Percentiles rank a stretch among this genome's conserved stretches.
phyloP scores from a whole-genome alignment of 2,888 invertebrate genomes.

The Hedya salicella region DNA sequence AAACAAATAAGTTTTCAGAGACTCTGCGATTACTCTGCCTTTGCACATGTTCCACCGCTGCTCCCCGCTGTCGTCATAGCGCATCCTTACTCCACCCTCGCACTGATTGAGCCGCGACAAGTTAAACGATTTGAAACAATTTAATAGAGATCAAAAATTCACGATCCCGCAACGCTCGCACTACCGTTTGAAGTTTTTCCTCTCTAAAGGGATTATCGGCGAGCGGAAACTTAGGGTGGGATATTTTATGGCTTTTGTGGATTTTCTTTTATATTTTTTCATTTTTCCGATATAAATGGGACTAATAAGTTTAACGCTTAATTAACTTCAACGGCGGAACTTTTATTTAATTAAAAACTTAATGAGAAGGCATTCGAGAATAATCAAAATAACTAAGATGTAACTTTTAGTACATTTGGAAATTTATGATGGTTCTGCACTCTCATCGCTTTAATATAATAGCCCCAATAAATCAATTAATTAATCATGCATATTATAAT shows the following conservation, averaged over 20 bases:
- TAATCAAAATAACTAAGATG: not conserved
- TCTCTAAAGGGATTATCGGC: conserved; percentile 83
- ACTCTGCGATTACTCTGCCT: no score
- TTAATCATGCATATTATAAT: no score
- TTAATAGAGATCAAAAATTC: conserved; percentile 86
- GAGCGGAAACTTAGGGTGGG: conserved; percentile 75
- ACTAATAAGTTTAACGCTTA: conserved; percentile 42
- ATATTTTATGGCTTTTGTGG: conserved; percentile 77
- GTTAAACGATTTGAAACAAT: conserved; percentile 86
- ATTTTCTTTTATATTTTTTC: conserved; percentile 71
- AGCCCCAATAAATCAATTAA: no score
- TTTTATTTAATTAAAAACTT: conserved; percentile 11
- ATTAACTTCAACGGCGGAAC: conserved; percentile 32
- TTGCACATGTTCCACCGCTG: not conserved
- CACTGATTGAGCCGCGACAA: conserved; percentile 85
- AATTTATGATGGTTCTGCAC: no score
- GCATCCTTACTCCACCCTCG: conserved; percentile 55
- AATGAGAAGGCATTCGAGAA: not conserved
- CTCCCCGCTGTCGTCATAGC: conserved; percentile 20
- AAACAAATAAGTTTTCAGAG: no score
- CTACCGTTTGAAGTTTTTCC: conserved; percentile 86
- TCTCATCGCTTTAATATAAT: no score
- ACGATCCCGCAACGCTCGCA: conserved; percentile 77
- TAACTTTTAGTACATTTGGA: no score
- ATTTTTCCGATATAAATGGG: conserved; percentile 60